Percentiles rank a stretch among this genome's conserved stretches.
Conservation (phyloP, 2,888 invertebrate species). For the Bursaphelenchus okinawaensis region DNA sequence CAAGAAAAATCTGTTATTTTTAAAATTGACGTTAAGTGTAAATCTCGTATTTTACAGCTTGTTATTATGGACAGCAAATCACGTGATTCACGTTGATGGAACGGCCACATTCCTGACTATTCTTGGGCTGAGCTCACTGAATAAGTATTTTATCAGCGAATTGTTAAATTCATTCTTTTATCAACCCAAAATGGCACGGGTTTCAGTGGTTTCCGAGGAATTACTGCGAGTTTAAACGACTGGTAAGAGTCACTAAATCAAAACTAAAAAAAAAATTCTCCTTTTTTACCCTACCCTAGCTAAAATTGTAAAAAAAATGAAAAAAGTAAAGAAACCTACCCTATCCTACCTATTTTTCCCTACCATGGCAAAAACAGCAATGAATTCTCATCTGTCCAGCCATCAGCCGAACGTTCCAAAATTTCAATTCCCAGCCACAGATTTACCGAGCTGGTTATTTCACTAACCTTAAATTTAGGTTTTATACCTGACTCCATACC, state of each 20-base stretch:
- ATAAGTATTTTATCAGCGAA: neutral
- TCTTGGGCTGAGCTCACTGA: neutral
- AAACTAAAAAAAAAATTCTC: neutral
- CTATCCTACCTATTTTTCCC: too few species aligned
- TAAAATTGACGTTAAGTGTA: too few species aligned
- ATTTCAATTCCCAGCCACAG: too few species aligned
- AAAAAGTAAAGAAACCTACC: neutral
- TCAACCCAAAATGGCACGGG: neutral
- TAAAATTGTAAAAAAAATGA: neutral
- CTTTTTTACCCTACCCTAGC: too few species aligned
- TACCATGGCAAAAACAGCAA: too few species aligned
- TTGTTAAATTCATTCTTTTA: neutral
- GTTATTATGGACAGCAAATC: neutral
- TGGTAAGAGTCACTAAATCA: neutral
- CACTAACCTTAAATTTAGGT: too few species aligned
- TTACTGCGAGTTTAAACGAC: neutral
- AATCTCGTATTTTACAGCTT: neutral
- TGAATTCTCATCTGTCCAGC: too few species aligned
- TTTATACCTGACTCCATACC: too few species aligned
- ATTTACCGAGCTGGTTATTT: too few species aligned
- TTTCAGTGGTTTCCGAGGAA: neutral
- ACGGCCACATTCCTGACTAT: neutral
- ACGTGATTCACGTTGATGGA: neutral
- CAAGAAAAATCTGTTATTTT: too few species aligned
- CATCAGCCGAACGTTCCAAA: too few species aligned